A percentile compares a stretch with the other conserved stretches of the same genome.
Conservation (phyloP, 1,140 invertebrate genomes). For the Bathynomus jamesi region DNA sequence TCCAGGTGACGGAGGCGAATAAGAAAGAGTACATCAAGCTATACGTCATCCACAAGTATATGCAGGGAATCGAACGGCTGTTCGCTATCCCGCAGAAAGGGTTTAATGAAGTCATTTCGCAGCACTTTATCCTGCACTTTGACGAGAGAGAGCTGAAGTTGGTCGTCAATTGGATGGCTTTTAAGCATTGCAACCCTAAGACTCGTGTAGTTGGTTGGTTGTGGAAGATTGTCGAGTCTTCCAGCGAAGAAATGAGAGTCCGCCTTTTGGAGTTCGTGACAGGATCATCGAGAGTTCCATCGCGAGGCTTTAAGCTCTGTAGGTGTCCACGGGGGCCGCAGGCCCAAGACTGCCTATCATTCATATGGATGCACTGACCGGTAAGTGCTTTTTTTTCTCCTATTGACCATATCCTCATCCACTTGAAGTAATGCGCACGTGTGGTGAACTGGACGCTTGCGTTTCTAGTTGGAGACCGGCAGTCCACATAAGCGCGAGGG, state of each 20-base stretch:
- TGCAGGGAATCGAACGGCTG: conserved; percentile 92
- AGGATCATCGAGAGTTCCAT: conserved; percentile 84
- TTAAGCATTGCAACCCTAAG: conserved; percentile 60
- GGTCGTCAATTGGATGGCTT: conserved; percentile 79
- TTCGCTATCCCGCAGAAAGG: conserved; percentile 90
- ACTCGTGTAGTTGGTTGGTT: conserved; percentile 90
- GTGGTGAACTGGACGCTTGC: too few relatives aligned
- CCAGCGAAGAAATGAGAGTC: conserved; percentile 89
- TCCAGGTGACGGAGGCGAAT: conserved; percentile 84
- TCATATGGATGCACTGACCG: conserved; percentile 73
- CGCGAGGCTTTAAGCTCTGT: conserved; percentile 90
- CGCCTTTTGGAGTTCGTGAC: conserved; percentile 93
- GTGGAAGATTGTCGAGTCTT: conserved; percentile 85
- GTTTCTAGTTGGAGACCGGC: too few relatives aligned
- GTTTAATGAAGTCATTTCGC: conserved; percentile 87
- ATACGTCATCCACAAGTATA: conserved; percentile 94
- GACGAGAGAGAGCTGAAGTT: conserved; percentile 92
- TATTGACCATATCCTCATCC: too few relatives aligned
- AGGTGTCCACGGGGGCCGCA: conserved; percentile 82
- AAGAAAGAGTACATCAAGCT: conserved; percentile 86
- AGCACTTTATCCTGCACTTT: conserved; percentile 70
- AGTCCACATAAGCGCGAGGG: too few relatives aligned
- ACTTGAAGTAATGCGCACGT: too few relatives aligned
- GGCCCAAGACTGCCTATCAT: conserved; percentile 91
- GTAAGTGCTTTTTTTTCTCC: conserved; percentile 13